Conservation (phyloP, 1,140 invertebrate genomes). For the Trichonephila inaurata region DNA sequence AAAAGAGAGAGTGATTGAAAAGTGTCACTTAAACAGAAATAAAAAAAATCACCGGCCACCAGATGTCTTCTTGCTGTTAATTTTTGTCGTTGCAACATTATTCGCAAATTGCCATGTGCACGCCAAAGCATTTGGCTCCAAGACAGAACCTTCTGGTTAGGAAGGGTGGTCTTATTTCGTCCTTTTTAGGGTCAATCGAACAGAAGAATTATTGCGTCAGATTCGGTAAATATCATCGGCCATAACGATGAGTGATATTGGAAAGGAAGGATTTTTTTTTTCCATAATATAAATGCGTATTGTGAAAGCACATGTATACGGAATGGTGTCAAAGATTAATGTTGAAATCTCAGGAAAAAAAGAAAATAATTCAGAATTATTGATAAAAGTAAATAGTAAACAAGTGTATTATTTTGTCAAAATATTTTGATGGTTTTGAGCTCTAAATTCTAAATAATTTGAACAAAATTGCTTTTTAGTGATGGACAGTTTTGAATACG, state of each 20-base stretch:
- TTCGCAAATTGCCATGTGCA: background rate
- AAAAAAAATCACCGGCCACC: background rate
- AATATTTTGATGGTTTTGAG: background rate
- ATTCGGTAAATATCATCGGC: background rate
- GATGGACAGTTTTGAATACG: too few species aligned
- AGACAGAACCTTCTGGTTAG: background rate
- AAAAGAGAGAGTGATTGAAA: background rate
- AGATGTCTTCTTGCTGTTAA: background rate
- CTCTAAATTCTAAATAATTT: background rate
- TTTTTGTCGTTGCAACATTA: background rate
- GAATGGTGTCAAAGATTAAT: slow-evolving; percentile 34
- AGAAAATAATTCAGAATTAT: background rate
- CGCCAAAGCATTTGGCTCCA: background rate
- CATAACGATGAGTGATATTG: background rate
- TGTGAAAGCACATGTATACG: background rate
- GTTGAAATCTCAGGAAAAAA: background rate
- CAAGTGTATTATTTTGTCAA: background rate
- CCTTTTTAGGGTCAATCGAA: slow-evolving; percentile 29
- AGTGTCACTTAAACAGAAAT: background rate
- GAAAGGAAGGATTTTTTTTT: background rate
- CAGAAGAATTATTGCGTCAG: background rate
- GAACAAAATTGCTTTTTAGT: too few species aligned
- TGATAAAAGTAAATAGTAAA: background rate
- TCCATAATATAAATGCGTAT: background rate
- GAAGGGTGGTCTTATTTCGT: background rate